Evolutionary conservation across 1,140 invertebrate species (phyloP).

Genomic region (Sycophila sp.): DNA sequence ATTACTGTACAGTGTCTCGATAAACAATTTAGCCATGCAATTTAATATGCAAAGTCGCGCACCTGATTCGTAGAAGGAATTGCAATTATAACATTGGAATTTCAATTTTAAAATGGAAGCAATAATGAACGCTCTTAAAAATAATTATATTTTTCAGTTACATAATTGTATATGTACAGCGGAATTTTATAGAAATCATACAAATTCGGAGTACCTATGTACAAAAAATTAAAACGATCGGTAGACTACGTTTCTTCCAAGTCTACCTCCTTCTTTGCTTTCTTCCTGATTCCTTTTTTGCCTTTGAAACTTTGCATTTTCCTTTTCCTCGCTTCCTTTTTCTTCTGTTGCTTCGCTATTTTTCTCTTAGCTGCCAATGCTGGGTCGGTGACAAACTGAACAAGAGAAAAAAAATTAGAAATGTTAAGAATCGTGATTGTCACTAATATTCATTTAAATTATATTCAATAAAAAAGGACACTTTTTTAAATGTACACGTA

Average conservation of each 20-base stretch:
- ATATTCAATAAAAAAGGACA: slow-evolving; percentile 1
- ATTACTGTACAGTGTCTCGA: too few species aligned
- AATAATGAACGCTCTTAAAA: too few species aligned
- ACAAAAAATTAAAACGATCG: not conserved
- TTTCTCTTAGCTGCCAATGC: slow-evolving; percentile 81
- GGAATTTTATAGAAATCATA: not conserved
- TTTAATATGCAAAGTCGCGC: too few species aligned
- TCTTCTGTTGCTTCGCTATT: slow-evolving; percentile 78
- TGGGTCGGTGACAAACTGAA: slow-evolving; percentile 78
- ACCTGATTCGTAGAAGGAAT: too few species aligned
- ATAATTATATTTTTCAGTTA: not conserved
- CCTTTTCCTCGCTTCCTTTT: slow-evolving; percentile 78
- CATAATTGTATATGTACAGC: not conserved
- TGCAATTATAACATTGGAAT: too few species aligned
- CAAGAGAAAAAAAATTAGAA: not conserved
- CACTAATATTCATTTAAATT: not conserved
- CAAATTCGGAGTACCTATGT: too few species aligned
- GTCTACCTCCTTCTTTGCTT: slow-evolving; percentile 48
- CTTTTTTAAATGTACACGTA: too few species aligned
- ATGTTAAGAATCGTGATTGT: not conserved
- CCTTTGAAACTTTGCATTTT: slow-evolving; percentile 71
- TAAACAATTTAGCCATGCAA: too few species aligned
- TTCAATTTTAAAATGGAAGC: too few species aligned
- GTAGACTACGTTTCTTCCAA: slow-evolving; percentile 45
- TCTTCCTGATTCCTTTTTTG: slow-evolving; percentile 56